Percentiles rank a stretch among this genome's conserved stretches.
These are phyloP conservation scores for Mythimna ferrago DNA, from an alignment of 2,888 invertebrate species.

Conservation along the genomic window DNA sequence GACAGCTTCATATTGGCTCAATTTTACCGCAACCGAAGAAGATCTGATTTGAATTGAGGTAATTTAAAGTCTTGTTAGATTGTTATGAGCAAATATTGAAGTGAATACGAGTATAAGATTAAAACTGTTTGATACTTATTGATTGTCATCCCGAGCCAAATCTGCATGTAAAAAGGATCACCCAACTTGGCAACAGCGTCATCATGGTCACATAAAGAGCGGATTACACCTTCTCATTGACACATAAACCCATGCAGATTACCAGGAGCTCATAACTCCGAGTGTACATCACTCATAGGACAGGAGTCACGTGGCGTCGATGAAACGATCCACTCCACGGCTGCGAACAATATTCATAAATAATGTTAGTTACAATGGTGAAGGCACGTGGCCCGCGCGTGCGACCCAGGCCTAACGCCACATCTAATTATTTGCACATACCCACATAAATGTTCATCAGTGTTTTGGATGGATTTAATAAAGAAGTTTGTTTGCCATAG, in stretches of 20 bases:
- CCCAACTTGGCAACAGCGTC: constrained; percentile 5
- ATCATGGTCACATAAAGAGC: constrained; percentile 18
- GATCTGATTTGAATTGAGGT: background rate
- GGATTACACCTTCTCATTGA: constrained; percentile 60
- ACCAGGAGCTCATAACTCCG: constrained; percentile 75
- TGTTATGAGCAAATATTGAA: background rate
- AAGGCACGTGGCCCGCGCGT: constrained; percentile 74
- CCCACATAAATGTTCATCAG: constrained; percentile 71
- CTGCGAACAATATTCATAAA: constrained; percentile 88
- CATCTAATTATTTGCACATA: constrained; percentile 85
- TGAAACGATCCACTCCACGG: constrained; percentile 76
- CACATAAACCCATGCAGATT: constrained; percentile 60
- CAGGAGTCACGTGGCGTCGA: constrained; percentile 77
- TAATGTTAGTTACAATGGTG: constrained; percentile 82
- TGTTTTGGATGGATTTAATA: constrained; percentile 60
- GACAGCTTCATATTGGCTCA: background rate
- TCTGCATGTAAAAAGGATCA: constrained; percentile 16
- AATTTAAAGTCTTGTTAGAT: background rate
- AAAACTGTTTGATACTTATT: background rate
- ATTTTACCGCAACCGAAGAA: background rate
- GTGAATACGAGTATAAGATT: background rate
- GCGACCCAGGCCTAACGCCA: constrained; percentile 71
- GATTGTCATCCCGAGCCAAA: background rate
- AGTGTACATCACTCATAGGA: constrained; percentile 75
- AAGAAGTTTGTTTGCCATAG: constrained; percentile 14